Evolutionary conservation across 2,888 invertebrate genomes (phyloP).

Genomic region (Lapara coniferarum): DNA sequence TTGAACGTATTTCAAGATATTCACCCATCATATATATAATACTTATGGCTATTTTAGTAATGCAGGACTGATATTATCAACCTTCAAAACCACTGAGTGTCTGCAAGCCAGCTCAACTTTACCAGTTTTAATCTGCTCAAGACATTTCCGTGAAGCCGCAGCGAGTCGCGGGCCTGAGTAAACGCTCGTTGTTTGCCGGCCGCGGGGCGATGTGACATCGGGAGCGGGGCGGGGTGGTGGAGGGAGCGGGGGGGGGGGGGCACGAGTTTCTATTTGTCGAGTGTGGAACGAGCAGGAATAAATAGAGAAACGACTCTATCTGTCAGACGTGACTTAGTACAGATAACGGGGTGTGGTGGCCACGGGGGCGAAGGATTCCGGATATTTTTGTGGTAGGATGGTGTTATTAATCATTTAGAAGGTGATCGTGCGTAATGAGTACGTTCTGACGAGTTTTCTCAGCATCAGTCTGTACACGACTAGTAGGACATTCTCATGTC

Average conservation of each 20-base stretch:
- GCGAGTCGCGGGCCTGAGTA: neutral
- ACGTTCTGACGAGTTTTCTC: no score
- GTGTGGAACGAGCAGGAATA: constrained; percentile 35
- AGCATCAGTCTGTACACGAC: no score
- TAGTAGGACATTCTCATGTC: no score
- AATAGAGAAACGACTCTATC: constrained; percentile 40
- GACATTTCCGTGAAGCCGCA: neutral
- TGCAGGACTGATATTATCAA: no score
- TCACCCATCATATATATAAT: no score
- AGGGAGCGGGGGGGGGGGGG: neutral
- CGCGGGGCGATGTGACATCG: neutral
- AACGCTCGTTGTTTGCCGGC: constrained; percentile 5
- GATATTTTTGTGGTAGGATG: neutral
- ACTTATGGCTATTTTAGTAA: no score
- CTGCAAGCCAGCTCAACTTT: neutral
- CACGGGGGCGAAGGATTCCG: constrained; percentile 16
- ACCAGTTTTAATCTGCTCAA: neutral
- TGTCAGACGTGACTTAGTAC: constrained; percentile 46
- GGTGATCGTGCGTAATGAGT: no score
- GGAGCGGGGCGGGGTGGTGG: neutral
- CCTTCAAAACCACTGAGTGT: no score
- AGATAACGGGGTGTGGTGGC: constrained; percentile 33
- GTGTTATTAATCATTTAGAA: no score
- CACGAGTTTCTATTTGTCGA: constrained; percentile 42
- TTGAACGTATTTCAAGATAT: no score